Conservation (phyloP, 2,888 invertebrate species). For the Drosophila quinaria region DNA sequence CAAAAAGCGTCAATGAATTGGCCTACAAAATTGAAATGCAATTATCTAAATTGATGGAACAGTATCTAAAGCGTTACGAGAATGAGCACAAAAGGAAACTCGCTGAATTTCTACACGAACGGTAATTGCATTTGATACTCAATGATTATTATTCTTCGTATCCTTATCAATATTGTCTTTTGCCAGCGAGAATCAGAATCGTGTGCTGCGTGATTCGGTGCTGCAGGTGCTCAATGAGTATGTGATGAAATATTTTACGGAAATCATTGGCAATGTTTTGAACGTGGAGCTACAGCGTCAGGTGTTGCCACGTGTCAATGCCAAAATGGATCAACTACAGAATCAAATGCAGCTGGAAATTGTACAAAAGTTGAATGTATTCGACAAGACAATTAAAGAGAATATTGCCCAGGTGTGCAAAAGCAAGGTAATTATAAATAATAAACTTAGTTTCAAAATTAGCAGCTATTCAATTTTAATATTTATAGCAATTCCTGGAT, state of each 20-base stretch:
- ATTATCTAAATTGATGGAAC: constrained; percentile 84
- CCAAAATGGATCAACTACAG: constrained; percentile 86
- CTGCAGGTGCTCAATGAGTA: constrained; percentile 87
- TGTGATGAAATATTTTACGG: constrained; percentile 86
- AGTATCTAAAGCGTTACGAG: constrained; percentile 85
- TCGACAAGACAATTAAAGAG: constrained; percentile 91
- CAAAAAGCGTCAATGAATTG: constrained; percentile 80
- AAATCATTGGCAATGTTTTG: constrained; percentile 87
- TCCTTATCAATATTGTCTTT: neutral
- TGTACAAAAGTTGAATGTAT: constrained; percentile 89
- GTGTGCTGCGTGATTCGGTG: constrained; percentile 87
- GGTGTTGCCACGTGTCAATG: constrained; percentile 88
- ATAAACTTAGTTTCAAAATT: neutral
- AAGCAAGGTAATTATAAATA: constrained; percentile 88
- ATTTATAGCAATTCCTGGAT: constrained; percentile 90
- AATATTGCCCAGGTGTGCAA: constrained; percentile 92
- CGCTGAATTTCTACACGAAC: constrained; percentile 81
- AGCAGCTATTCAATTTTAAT: neutral
- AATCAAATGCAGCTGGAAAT: constrained; percentile 90
- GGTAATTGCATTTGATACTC: constrained; percentile 60
- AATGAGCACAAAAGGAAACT: constrained; percentile 84
- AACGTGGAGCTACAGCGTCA: constrained; percentile 87
- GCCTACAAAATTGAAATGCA: constrained; percentile 84
- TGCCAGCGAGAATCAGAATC: constrained; percentile 86
- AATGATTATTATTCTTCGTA: neutral